These are phyloP conservation scores for Kryptolebias marmoratus DNA, from an alignment of 2,113 vertebrate genomes.

Conservation along the genomic window DNA sequence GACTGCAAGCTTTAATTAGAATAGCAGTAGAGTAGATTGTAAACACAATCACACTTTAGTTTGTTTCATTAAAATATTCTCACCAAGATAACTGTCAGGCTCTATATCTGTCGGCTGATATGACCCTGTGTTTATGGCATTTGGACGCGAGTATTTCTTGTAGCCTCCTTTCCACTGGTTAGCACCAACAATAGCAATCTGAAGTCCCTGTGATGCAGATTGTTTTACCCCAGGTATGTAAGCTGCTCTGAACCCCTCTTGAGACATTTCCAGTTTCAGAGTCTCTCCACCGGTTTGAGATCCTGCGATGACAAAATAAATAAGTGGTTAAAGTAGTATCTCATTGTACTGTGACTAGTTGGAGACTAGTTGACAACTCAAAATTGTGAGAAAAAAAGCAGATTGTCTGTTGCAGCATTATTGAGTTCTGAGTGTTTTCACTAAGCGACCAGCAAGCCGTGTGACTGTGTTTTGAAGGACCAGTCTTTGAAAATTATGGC, in stretches of 20 bases:
- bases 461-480: too few species aligned
- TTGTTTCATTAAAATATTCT: neutral
- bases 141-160: neutral
- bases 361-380: too few species aligned
- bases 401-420: too few species aligned
- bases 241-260: slow-evolving; percentile 71
- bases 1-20: too few species aligned
- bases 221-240: slow-evolving; percentile 47
- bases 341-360: too few species aligned
- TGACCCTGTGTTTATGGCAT: accelerated
- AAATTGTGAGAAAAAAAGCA: too few species aligned
- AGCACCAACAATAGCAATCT: slow-evolving; percentile 69
- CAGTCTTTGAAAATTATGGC: too few species aligned
- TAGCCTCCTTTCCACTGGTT: slow-evolving; percentile 77
- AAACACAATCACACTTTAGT: neutral
- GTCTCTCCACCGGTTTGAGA: slow-evolving; percentile 64
- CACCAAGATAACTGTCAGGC: slow-evolving; percentile 76
- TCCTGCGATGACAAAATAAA: slow-evolving; percentile 53
- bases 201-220: slow-evolving; percentile 30
- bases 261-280: slow-evolving; percentile 77
- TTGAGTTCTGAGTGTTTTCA: too few species aligned
- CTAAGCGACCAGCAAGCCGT: too few species aligned
- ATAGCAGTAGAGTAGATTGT: too few species aligned
- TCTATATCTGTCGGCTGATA: neutral
- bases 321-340: neutral